Conservation (phyloP, 2,888 invertebrate genomes). For the Leucania comma region DNA sequence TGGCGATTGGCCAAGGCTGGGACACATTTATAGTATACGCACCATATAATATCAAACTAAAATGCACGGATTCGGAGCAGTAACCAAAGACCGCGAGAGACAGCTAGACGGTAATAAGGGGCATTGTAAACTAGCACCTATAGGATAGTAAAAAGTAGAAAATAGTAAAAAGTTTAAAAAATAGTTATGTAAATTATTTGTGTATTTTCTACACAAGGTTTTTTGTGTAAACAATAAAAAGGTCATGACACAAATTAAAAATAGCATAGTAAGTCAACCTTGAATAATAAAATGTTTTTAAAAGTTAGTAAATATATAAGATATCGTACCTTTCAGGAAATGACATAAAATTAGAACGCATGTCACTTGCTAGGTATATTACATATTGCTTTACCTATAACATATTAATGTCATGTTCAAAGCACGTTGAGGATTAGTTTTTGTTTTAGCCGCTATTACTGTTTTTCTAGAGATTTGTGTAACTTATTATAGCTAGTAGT, state of each 20-base stretch:
- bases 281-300: background rate
- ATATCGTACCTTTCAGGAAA: conserved; percentile 18
- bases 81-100: too few species aligned
- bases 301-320: background rate
- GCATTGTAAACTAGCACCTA: background rate
- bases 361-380: conserved; percentile 14
- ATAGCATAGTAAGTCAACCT: background rate
- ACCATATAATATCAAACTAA: too few species aligned
- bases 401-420: conserved; percentile 16
- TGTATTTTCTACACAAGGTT: too few species aligned
- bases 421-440: background rate
- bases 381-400: conserved; percentile 8
- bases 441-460: background rate
- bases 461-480: background rate
- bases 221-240: too few species aligned
- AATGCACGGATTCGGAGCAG: too few species aligned
- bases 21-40: too few species aligned
- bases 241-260: conserved; percentile 1
- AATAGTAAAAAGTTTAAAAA: too few species aligned
- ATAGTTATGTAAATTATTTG: too few species aligned
- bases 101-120: background rate
- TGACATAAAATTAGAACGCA: conserved; percentile 9
- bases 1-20: too few species aligned
- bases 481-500: background rate
- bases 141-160: too few species aligned